These are phyloP conservation scores for Falcaria lacertinaria DNA, from an alignment of 2,888 invertebrate genomes.

Conservation along the genomic window DNA sequence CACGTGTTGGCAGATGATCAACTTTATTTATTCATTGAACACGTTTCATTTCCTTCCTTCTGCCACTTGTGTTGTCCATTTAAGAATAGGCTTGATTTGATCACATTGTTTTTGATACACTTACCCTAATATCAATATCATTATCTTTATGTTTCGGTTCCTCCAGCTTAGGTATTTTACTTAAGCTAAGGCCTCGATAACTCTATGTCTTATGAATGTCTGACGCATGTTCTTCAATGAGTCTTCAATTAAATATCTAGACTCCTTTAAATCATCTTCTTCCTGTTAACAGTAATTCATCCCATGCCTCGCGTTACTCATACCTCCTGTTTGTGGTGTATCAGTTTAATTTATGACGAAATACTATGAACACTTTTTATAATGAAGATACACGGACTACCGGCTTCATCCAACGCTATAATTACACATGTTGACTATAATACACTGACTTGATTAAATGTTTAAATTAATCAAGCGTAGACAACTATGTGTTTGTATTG, in stretches of 20 bases:
- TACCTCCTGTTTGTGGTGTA: neutral
- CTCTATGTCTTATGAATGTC: no score
- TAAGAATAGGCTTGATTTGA: no score
- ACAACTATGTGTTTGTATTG: no score
- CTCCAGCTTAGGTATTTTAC: no score
- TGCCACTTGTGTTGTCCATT: conserved; percentile 10
- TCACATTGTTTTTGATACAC: no score
- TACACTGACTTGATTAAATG: conserved; percentile 14
- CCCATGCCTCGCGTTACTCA: neutral
- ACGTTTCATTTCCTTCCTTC: no score
- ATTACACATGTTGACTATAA: conserved; percentile 16
- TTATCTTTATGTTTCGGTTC: no score
- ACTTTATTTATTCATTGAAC: no score
- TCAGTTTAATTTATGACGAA: neutral
- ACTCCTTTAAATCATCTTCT: conserved; percentile 14
- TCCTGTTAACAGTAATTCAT: conserved; percentile 14
- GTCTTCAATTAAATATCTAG: neutral
- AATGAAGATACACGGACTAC: neutral
- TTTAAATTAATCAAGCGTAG: conserved; percentile 9
- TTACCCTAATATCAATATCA: neutral
- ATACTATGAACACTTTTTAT: neutral
- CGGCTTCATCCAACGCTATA: neutral
- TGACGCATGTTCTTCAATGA: neutral
- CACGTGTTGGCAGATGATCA: conserved; percentile 16
- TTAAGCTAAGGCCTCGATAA: no score